Conservation (phyloP, 2,888 invertebrate species). For the Drosophila pegasa region DNA sequence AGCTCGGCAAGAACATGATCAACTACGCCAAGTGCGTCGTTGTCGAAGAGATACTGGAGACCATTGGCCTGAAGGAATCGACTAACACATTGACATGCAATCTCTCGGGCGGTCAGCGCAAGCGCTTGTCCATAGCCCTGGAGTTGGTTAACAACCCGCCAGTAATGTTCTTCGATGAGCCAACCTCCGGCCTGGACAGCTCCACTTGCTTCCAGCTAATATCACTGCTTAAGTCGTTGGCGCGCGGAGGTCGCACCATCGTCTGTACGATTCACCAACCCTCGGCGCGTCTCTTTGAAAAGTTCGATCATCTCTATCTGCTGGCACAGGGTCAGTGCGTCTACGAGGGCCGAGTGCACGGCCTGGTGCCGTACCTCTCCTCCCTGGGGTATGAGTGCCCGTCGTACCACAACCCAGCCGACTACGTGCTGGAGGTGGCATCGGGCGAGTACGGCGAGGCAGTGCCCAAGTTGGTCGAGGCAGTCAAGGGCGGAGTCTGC, state of each 20-base stretch:
- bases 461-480: conserved; percentile 92
- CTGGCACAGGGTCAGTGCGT: conserved; percentile 97
- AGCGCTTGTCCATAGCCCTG: conserved; percentile 95
- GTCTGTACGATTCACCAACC: conserved; percentile 99
- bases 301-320: conserved; percentile 97
- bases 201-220: conserved; percentile 97
- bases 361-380: conserved; percentile 94
- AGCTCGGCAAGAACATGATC: conserved; percentile 92
- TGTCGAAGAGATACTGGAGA: conserved; percentile 94
- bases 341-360: conserved; percentile 93
- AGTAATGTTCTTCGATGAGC: conserved; percentile 99
- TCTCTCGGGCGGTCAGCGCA: conserved; percentile 96
- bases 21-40: conserved; percentile 90
- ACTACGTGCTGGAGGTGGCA: conserved; percentile 98
- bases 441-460: conserved; percentile 97
- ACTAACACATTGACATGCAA: conserved; percentile 91
- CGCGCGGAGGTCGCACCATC: conserved; percentile 94
- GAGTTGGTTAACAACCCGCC: conserved; percentile 98
- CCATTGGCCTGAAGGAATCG: conserved; percentile 92
- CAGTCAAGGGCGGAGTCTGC: conserved; percentile 92
- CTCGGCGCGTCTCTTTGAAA: conserved; percentile 96
- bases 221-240: conserved; percentile 93
- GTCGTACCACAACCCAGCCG: conserved; percentile 98
- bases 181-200: conserved; percentile 96
- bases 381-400: conserved; percentile 95